Evolutionary conservation across 2,113 vertebrate species (phyloP).

Genomic region (Lichenostomus cassidix): DNA sequence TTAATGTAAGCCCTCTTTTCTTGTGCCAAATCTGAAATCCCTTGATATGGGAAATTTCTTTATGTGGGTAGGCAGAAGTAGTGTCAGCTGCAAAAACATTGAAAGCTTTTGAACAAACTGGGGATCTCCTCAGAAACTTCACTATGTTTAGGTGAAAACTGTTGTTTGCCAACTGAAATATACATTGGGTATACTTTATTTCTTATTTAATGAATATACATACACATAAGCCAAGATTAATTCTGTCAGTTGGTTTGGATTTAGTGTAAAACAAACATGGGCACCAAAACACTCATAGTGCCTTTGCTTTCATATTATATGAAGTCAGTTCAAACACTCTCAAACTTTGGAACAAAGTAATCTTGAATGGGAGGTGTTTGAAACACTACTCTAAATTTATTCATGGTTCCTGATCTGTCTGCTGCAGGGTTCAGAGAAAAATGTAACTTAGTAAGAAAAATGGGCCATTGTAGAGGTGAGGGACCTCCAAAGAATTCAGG

Average conservation of each 20-base stretch:
- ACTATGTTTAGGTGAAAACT: neutral
- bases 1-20: neutral
- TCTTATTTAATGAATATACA: neutral
- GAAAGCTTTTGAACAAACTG: neutral
- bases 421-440: neutral
- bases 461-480: neutral
- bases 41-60: neutral
- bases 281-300: neutral
- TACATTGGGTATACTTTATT: neutral
- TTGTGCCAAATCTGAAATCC: constrained; percentile 5
- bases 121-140: neutral
- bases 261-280: neutral
- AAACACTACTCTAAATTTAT: neutral
- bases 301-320: neutral
- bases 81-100: constrained; percentile 43
- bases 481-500: neutral
- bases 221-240: neutral
- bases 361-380: neutral
- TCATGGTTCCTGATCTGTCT: neutral
- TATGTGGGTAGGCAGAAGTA: neutral
- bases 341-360: neutral
- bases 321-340: neutral
- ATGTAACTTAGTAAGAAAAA: neutral
- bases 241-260: neutral
- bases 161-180: neutral